phyloP scores from a whole-genome alignment of 2,888 invertebrate genomes.

The Xestobium rufovillosum region DNA sequence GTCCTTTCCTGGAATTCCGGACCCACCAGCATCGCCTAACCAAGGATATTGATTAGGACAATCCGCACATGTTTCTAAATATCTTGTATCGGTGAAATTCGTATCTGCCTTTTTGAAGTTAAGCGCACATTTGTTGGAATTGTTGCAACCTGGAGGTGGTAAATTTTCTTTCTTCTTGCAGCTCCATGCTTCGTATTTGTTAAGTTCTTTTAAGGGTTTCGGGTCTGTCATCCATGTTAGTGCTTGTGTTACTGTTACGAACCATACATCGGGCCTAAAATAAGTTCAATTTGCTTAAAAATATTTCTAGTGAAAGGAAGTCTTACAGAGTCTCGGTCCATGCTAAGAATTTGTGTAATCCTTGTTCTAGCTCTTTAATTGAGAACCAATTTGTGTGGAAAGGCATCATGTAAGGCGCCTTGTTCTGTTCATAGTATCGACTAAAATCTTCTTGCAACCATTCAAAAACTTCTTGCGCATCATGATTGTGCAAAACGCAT shows the following conservation, averaged over 20 bases:
- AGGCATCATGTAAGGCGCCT: conserved; percentile 90
- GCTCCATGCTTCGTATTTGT: conserved; percentile 72
- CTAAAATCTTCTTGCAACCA: conserved; percentile 88
- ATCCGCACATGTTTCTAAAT: conserved; percentile 80
- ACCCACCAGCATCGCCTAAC: conserved; percentile 80
- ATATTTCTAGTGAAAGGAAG: conserved; percentile 2
- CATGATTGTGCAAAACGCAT: conserved; percentile 84
- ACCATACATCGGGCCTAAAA: conserved; percentile 76
- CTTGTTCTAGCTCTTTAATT: conserved; percentile 72
- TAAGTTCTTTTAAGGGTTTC: conserved; percentile 58
- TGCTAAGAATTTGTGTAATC: conserved; percentile 77
- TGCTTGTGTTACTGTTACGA: conserved; percentile 81
- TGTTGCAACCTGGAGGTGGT: conserved; percentile 69
- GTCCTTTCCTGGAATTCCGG: conserved; percentile 70
- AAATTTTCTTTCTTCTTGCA: conserved; percentile 63
- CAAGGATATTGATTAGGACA: conserved; percentile 83
- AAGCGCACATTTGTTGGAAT: conserved; percentile 76
- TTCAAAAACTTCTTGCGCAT: conserved; percentile 64
- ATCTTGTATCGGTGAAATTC: conserved; percentile 74
- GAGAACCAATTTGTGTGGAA: conserved; percentile 97
- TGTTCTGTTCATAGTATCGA: conserved; percentile 76
- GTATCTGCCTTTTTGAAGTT: conserved; percentile 67
- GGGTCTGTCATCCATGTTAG: conserved; percentile 88
- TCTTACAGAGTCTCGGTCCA: conserved; percentile 69
- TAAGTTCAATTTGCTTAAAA: conserved; percentile 5